Base-by-base conservation (phyloP, 2,888 invertebrate species). In the Meandrusa payeni region DNA sequence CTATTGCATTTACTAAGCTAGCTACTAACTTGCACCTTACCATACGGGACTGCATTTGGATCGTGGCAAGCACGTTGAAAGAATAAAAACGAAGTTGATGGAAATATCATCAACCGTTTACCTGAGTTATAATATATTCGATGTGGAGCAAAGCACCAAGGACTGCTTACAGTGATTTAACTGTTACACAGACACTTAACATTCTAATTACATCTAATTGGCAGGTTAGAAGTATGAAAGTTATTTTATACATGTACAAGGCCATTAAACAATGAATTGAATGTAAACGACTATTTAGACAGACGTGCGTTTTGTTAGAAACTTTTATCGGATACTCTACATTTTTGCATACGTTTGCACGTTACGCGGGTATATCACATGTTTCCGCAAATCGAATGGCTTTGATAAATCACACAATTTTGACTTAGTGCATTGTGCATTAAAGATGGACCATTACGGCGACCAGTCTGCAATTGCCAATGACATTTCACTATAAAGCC, bases 281-380 rank as follows among this genome's bases (percentile, higher is more conserved):
- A 41, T 27, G 20, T 27, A 27, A 41, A 17, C 7, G 22, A 29
- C 11, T 19, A 29, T n/a, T 32, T 38, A 31, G 20, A 24, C 15
- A 45, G 32, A 47, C 40, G 43, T 47, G 41, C 23, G 34, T 42
- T 39, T 38, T 28, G 38, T 24, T 13, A 11, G 34, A 33, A 20
- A 28, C 26, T 39, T 46, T 26, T 36, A 46, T 37, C 36, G 12
- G 19, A n/a, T 28, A 37, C 31, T 20, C 7, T 40, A 41, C 13
- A 13, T 20, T 40, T 37, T 34, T 34, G 10, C 10, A 27, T 22
- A 20, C 20, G 15, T 28, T 28, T 24, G 26, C 51, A 51, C 51
- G 51, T 51, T 46, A 19, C 13, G 12, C 15, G n/a, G 15, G 2
- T 23, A 23, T 32, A 44, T 48, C 51, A 48, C 51, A 46, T 46